Base-by-base conservation (phyloP, 2,113 vertebrate species). In the Phrynosoma blainvillii region DNA sequence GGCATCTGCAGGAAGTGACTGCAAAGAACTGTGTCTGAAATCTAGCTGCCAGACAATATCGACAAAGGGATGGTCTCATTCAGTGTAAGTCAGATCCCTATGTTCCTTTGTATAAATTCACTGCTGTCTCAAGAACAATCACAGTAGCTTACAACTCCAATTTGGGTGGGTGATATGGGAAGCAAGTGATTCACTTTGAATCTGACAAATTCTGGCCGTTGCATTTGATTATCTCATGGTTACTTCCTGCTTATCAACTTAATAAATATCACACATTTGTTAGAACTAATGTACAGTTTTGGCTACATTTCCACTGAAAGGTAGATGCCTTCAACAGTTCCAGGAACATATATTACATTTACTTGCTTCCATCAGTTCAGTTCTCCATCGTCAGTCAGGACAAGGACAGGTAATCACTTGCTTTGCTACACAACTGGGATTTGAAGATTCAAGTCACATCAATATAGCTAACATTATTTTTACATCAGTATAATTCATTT, bases 401-500 rank as follows among this genome's bases (percentile, higher is more conserved):
- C 71, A 40, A 84, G 52, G 14, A 84, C 80, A 82, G 52, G 82
- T 21, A 92, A 87, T 4, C 47, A 25, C 47, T 79, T 5, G 90
- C 90, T 82, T 82, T 93, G 87, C 71, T 70, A 73, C n/a, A 23
- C 87, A 68, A 90, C 65, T 83, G 87, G 59, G 32, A 90, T 9
- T 88, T 95, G 84, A 92, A 23, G 52, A 92, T 91, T 94, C 90
- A 56, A 68, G 78, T 86, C 88, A 93, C 84, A 56, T 66, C 56
- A 87, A 86, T 82, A 92, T 54, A 75, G 89, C 88, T 88, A 93
- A 93, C 84, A 79, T 79, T 90, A 94, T 94, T 96, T 95, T 95
- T 95, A 95, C 88, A 93, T 89, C 92, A 92, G 88, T 92, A 94
- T 94, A 89, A 92, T 88, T 96, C 93, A 95, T 87, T 96, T 96